Percentiles rank a stretch among this genome's conserved stretches.
These are phyloP conservation scores for Ammodytes dubius DNA, from an alignment of 2,113 vertebrate species.

Conservation along the genomic window DNA sequence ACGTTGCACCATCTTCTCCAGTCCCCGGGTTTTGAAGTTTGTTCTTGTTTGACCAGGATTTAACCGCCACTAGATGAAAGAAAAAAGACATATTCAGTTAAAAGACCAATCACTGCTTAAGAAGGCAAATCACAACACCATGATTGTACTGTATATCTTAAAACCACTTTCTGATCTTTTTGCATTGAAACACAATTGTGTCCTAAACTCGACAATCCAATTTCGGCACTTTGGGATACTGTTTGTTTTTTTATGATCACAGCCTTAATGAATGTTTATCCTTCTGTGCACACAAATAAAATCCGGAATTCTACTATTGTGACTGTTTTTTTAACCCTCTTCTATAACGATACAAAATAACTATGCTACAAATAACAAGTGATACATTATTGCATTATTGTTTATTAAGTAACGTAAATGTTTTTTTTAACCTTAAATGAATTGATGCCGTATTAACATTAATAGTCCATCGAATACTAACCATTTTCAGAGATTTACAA, in stretches of 20 bases:
- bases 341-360: background rate
- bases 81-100: background rate
- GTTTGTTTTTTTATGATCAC: background rate
- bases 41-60: constrained; percentile 49
- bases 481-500: too few relatives aligned
- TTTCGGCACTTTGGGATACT: background rate
- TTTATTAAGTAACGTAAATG: too few relatives aligned
- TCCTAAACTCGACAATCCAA: background rate
- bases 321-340: background rate
- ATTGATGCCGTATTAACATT: too few relatives aligned
- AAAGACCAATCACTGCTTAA: background rate
- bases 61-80: constrained; percentile 87
- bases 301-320: background rate
- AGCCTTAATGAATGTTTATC: background rate
- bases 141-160: background rate
- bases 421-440: too few relatives aligned
- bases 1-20: constrained; percentile 32
- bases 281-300: constrained; percentile 25
- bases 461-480: too few relatives aligned
- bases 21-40: constrained; percentile 29
- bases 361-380: background rate
- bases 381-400: background rate
- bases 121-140: background rate
- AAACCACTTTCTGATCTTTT: too few relatives aligned
- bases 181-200: background rate